These are phyloP conservation scores for Bucorvus abyssinicus DNA, from an alignment of 2,797 vertebrate species.

Conservation along the genomic window DNA sequence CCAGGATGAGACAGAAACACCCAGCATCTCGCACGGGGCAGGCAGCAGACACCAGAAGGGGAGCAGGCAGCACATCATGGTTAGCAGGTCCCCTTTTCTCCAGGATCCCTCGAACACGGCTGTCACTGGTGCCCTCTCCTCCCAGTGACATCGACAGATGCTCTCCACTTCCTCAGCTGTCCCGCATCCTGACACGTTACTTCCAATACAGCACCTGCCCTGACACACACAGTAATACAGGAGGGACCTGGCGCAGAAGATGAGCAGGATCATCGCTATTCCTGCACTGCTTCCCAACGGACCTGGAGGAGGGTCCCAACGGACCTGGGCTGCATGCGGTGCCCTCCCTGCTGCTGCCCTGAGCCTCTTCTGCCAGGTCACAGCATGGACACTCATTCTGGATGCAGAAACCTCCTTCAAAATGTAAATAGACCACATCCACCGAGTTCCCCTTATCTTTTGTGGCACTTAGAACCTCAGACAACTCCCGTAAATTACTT, in stretches of 20 bases:
- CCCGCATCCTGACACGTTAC: background rate
- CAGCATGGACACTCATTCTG: background rate
- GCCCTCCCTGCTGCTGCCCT: background rate
- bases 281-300: rapidly evolving
- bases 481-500: constrained; percentile 50
- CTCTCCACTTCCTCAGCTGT: background rate
- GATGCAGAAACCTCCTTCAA: background rate
- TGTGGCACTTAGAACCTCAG: constrained; percentile 43
- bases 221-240: background rate
- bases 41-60: background rate
- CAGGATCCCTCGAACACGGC: rapidly evolving
- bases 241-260: background rate
- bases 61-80: rapidly evolving
- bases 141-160: rapidly evolving
- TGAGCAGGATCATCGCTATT: background rate
- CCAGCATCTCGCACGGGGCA: background rate
- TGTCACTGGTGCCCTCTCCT: background rate
- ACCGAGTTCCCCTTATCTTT: constrained; percentile 8
- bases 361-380: background rate
- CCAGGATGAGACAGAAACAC: background rate
- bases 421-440: background rate
- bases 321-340: background rate
- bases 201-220: background rate
- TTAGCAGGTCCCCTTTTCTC: background rate
- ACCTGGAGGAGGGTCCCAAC: background rate